Base-by-base conservation (phyloP, 2,797 vertebrate species). In the Clarias platycephalus region DNA sequence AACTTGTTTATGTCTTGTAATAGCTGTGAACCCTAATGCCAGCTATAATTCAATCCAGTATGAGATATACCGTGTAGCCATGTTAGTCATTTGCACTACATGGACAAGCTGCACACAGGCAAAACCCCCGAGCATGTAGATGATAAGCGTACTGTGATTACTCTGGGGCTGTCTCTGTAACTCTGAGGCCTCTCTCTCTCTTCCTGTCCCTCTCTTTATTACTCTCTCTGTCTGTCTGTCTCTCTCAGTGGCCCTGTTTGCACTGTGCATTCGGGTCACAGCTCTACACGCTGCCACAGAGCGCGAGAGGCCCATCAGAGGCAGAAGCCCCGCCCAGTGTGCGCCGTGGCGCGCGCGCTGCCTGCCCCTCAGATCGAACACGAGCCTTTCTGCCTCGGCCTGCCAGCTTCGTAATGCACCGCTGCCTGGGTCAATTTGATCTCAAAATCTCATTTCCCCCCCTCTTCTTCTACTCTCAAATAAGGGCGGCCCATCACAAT, bases 341-440 rank as follows among this genome's bases (percentile, higher is more conserved):
- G 72, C 93, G 89, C 91, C 94, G 94, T 94, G 90, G 92, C 90
- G 93, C 93, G 34, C 90, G 91, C 91, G 86, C 90, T 88, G 92
- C 90, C 91, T 92, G 91, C 93, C 92, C 92, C 92, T 96, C 95
- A 97, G 96, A 98, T 97, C 95, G 96, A 97, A 98, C 97, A 97
- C 91, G 96, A 96, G 96, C 95, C 97, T 98, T 96, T 99, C 97
- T 97, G 96, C 97, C 96, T 95, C 94, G 95, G 97, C 96, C 97
- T 98, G 97, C 97, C 97, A 98, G 96, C 94, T 97, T 94, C 95
- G 98, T 97, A 96, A 98, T 96, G 98, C 98, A 97, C 97, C 98
- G 97, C 96, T 98, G 98, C 96, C 96, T 97, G 94, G 98, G 98
- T 98, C 98, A 99, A 99, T 99, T 99, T 98, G 97, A 98, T 99